Evolutionary conservation across 2,888 invertebrate species (phyloP), one percentile per base, ranked within the genome.

Genomic region (Agonopterix alstromeriana): DNA sequence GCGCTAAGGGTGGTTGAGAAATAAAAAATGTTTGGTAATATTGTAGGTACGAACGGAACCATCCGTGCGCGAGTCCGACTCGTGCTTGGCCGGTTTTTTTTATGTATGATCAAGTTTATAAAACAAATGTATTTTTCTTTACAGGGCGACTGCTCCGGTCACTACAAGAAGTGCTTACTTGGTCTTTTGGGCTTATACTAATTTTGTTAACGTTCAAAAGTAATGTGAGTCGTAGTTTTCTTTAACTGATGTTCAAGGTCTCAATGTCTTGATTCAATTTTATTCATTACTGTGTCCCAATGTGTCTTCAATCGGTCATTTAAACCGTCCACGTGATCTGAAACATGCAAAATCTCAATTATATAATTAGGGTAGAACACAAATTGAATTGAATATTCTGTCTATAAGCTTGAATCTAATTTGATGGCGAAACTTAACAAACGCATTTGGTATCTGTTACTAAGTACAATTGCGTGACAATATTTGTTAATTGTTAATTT

Each of bases 111-210:
- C 12, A 10, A 42, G 8, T 7, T 42, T n/a, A 43, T 1, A 43
- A 40, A 8, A 35, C n/a, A 44, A 11, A 51, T 53, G 52, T 56
- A 64, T 17, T 3, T 66, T 63, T 57, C 8, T 84, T 93, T 68
- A 5, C 83, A 95, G 94, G 94, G 92, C 35, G 96, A 97, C 65
- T 94, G 94, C 58, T 94, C 95, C 45, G 97, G 97, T 35, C 93
- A 97, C 73, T 97, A 96, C 89, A 95, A 95, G 78, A 95, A 95
- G 70, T 93, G 94, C 57, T 84, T 97, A 40, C 86, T 96, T 45
- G 94, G 94, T 41, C 81, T 95, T 1, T 89, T 94, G 50, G 92
- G 90, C 7, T 75, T 87, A 8, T 88, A 89, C 61, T 87, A 76
- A 78, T 8, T 5, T 10, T 10, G 42, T 35, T 40, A 8, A 3